A percentile compares a stretch with the other conserved stretches of the same genome.
phyloP scores from a whole-genome alignment of 2,888 invertebrate genomes.

The Phyllotreta cruciferae region DNA sequence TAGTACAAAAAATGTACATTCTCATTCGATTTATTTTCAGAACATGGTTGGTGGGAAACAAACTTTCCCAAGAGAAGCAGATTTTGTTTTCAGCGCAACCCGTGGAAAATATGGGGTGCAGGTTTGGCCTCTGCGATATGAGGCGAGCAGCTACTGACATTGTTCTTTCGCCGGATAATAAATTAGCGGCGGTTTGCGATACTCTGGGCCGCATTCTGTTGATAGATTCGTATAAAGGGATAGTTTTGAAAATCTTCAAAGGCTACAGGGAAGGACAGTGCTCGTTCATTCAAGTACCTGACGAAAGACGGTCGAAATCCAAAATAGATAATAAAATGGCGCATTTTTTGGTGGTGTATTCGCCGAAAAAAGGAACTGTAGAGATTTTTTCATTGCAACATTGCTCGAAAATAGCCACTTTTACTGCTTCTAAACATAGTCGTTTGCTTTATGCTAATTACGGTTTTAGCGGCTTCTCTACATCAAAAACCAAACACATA shows the following conservation, averaged over 20 bases:
- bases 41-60: conserved; percentile 64
- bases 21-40: conserved; percentile 49
- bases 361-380: conserved; percentile 88
- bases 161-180: conserved; percentile 80
- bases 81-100: conserved; percentile 63
- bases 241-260: conserved; percentile 88
- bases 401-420: conserved; percentile 89
- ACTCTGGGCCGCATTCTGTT: conserved; percentile 87
- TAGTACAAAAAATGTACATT: too few relatives aligned
- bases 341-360: conserved; percentile 90
- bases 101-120: conserved; percentile 76
- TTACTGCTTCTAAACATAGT: conserved; percentile 86
- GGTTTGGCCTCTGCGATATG: conserved; percentile 83
- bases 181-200: conserved; percentile 83
- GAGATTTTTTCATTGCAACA: conserved; percentile 93
- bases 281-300: conserved; percentile 86
- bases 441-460: conserved; percentile 81
- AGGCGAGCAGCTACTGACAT: conserved; percentile 78
- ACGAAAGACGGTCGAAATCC: conserved; percentile 62
- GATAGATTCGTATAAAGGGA: conserved; percentile 81
- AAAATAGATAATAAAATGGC: conserved; percentile 63
- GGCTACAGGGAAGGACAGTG: conserved; percentile 96
- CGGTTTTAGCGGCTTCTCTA: conserved; percentile 77
- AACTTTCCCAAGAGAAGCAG: conserved; percentile 58
- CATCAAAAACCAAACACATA: conserved; percentile 64